Evolutionary conservation across 2,888 invertebrate genomes (phyloP).

Genomic region (Anoplius nigerrimus): DNA sequence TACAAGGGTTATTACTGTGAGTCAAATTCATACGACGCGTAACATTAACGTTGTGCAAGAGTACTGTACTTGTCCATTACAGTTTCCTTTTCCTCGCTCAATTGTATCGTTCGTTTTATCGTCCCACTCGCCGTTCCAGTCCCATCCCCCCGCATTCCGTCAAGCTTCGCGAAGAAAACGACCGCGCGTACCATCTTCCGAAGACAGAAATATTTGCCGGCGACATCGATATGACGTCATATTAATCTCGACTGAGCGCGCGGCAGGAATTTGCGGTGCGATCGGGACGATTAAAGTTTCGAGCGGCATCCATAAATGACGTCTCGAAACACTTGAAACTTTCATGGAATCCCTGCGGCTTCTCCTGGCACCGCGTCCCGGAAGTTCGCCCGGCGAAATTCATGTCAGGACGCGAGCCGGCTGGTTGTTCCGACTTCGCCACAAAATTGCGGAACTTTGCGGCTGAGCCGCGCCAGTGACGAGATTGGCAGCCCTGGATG

Average conservation of each 20-base stretch:
- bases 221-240: constrained; percentile 4
- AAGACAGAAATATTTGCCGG: neutral
- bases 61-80: no score
- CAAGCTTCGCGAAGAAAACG: neutral
- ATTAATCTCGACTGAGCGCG: neutral
- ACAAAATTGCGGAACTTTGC: constrained; percentile 38
- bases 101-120: no score
- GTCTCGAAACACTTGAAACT: constrained; percentile 41
- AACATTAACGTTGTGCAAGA: no score
- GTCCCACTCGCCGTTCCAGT: no score
- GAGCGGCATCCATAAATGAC: constrained; percentile 33
- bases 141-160: no score
- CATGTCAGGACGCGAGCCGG: constrained; percentile 15
- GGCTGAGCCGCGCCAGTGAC: constrained; percentile 7
- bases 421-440: constrained; percentile 24
- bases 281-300: constrained; percentile 41
- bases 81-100: no score
- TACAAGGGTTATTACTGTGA: no score
- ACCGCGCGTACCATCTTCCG: no score
- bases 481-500: constrained; percentile 2
- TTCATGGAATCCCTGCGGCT: constrained; percentile 31
- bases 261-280: constrained; percentile 14
- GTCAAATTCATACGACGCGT: no score
- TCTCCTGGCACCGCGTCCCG: constrained; percentile 6
- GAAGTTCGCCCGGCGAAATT: constrained; percentile 11